phyloP scores from a whole-genome alignment of 1,140 invertebrate species.

The Anoplolepis gracilipes region DNA sequence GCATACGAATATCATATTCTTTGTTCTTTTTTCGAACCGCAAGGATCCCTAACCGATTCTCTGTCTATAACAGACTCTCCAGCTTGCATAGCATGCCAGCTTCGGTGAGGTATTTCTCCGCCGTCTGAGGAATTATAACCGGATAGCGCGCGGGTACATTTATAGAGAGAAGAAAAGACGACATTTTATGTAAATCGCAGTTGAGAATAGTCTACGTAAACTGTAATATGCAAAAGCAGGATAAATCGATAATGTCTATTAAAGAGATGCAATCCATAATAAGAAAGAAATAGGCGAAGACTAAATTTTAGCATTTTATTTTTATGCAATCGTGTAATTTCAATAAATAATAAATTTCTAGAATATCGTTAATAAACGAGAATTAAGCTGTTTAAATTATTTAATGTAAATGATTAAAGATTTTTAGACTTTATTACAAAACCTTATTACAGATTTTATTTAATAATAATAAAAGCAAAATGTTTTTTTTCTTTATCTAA shows the following conservation, averaged over 20 bases:
- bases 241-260: neutral
- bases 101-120: neutral
- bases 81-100: neutral
- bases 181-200: constrained; percentile 19
- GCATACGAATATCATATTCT: constrained; percentile 48
- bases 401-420: neutral
- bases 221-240: neutral
- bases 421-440: neutral
- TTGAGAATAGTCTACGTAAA: neutral
- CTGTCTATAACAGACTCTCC: constrained; percentile 20
- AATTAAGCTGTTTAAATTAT: neutral
- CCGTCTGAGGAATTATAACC: constrained; percentile 1
- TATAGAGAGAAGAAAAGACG: neutral
- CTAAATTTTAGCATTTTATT: neutral
- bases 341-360: neutral
- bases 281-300: too few relatives aligned
- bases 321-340: neutral
- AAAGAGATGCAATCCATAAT: neutral
- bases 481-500: neutral
- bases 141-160: neutral
- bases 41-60: constrained; percentile 43
- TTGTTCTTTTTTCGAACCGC: constrained; percentile 51
- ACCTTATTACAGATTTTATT: too few relatives aligned
- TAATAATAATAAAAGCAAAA: neutral
- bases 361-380: neutral